phyloP scores from a whole-genome alignment of 2,797 vertebrate species.

The Todus mexicanus region DNA sequence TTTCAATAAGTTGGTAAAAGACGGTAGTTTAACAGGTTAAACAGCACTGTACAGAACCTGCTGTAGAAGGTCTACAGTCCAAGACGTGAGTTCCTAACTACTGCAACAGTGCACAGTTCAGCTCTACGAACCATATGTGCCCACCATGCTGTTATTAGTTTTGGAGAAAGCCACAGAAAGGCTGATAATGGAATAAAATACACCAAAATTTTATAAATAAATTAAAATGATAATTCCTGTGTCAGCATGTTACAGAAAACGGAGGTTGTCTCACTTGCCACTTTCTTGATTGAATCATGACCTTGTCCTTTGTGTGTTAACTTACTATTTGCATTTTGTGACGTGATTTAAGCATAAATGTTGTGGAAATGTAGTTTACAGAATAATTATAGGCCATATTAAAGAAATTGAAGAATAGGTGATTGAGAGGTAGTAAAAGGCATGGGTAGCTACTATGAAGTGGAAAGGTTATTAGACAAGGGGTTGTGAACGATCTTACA shows the following conservation, averaged over 20 bases:
- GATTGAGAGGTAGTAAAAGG: neutral
- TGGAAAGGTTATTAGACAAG: neutral
- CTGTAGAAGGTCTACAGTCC: neutral
- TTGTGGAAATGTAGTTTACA: neutral
- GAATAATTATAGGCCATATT: neutral
- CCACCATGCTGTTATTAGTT: neutral
- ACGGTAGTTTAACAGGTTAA: neutral
- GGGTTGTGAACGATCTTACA: neutral
- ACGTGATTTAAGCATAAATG: neutral
- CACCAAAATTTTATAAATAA: neutral
- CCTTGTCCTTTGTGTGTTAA: neutral
- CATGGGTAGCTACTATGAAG: neutral
- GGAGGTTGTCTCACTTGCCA: neutral
- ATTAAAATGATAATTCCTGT: neutral
- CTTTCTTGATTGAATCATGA: neutral
- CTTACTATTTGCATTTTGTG: neutral
- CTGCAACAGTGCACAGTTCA: neutral
- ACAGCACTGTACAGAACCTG: neutral
- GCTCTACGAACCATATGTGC: neutral
- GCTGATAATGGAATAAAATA: neutral
- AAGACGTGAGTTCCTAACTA: neutral
- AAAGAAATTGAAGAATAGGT: neutral
- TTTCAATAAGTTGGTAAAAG: neutral
- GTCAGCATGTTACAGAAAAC: neutral
- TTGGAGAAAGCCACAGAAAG: neutral